These are phyloP conservation scores for Propithecus perrieri DNA, from an alignment of 2,797 vertebrate genomes.

Conservation along the genomic window DNA sequence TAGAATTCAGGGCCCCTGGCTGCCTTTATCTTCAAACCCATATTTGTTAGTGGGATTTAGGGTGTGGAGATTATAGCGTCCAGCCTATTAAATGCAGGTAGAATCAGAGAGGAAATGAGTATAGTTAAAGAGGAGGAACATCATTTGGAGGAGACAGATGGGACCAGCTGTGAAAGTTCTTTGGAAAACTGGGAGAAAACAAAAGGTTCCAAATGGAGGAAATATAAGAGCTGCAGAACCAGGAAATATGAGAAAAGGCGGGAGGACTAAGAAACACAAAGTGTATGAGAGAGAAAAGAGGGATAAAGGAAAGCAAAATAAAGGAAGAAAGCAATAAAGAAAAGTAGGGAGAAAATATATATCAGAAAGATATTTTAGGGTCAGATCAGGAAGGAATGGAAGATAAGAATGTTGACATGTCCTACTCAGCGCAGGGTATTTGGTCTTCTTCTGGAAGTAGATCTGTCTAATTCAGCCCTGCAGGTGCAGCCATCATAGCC, in stretches of 20 bases:
- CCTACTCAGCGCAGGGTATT: neutral
- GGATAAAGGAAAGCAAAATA: neutral
- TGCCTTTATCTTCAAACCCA: neutral
- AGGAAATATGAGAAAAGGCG: neutral
- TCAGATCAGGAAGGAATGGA: neutral
- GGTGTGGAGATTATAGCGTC: neutral
- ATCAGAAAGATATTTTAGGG: neutral
- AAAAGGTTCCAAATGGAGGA: conserved; percentile 22
- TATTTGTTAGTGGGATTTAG: neutral
- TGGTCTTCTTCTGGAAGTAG: neutral
- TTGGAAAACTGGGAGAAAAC: conserved; percentile 42
- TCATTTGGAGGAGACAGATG: conserved; percentile 16
- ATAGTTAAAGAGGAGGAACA: neutral
- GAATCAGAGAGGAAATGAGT: conserved; percentile 10
- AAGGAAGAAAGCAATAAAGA: neutral
- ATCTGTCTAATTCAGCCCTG: conserved; percentile 24
- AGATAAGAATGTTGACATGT: neutral
- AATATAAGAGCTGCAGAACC: neutral
- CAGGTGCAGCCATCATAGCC: conserved; percentile 35
- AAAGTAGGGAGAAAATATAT: neutral
- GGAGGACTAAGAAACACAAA: neutral
- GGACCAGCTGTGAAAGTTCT: conserved; percentile 40
- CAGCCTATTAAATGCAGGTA: neutral
- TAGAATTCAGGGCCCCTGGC: neutral
- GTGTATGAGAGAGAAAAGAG: neutral